Conservation (phyloP, 2,888 invertebrate species). For the Thereva unica region DNA sequence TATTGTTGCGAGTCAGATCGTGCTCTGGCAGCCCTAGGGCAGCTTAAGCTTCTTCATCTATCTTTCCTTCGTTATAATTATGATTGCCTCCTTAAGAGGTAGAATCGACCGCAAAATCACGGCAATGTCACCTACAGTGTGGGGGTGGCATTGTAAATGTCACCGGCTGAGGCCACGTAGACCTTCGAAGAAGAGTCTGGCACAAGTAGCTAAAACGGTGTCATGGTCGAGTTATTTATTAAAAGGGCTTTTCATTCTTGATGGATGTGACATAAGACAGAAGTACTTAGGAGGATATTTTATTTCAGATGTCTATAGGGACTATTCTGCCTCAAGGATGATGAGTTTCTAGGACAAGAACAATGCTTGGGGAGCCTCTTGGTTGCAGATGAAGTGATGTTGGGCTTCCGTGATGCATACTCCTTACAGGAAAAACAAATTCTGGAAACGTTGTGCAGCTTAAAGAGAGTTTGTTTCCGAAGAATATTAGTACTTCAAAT, state of each 20-base stretch:
- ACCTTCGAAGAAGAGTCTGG: conserved; percentile 15
- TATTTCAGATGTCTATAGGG: conserved; percentile 34
- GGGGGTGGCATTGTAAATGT: conserved; percentile 28
- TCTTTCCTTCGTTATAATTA: conserved; percentile 19
- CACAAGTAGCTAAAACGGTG: conserved; percentile 35
- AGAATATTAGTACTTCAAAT: no score
- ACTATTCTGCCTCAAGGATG: conserved; percentile 31
- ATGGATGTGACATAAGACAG: conserved; percentile 34
- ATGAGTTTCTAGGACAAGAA: conserved; percentile 30
- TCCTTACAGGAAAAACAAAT: no score
- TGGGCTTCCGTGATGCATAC: conserved; percentile 3
- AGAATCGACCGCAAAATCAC: conserved; percentile 27
- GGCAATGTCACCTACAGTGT: conserved; percentile 8
- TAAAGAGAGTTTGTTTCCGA: no score
- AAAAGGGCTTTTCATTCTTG: conserved; percentile 36
- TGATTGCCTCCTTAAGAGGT: conserved; percentile 12
- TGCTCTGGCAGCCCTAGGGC: no score
- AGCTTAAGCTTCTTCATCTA: no score
- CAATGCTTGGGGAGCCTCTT: conserved; percentile 30
- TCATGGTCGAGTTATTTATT: conserved; percentile 36
- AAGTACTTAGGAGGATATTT: conserved; percentile 34
- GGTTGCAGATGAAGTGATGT: conserved; percentile 25
- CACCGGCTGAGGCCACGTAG: conserved; percentile 12
- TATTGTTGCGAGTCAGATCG: no score
- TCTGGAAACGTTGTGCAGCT: no score